These are phyloP conservation scores for Acyrthosiphon pisum DNA, from an alignment of 1,140 invertebrate species.

Conservation along the genomic window DNA sequence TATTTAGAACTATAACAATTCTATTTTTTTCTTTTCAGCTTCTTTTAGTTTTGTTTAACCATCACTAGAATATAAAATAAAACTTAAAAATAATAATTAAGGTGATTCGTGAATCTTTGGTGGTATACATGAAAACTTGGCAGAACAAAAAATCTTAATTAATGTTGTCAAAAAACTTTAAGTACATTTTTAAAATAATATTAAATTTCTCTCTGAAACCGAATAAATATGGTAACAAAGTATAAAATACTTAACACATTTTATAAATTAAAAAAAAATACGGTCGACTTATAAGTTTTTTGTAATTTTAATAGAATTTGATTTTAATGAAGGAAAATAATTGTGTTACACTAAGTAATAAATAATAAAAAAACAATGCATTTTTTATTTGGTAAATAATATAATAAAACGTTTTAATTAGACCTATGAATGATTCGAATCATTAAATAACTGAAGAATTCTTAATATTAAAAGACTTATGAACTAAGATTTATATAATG, in stretches of 20 bases:
- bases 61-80: not conserved
- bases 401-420: not conserved
- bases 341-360: not conserved
- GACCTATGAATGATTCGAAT: not conserved
- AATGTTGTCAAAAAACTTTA: constrained; percentile 8
- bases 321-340: not conserved
- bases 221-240: not conserved
- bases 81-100: not conserved
- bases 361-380: not conserved
- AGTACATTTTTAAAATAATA: constrained; percentile 9
- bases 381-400: not conserved
- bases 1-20: not conserved
- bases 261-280: not conserved
- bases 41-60: not conserved
- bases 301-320: not conserved
- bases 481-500: not conserved
- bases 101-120: not conserved
- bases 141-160: not conserved
- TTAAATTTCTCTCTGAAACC: not conserved
- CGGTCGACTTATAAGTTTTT: not conserved
- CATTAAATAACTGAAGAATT: not conserved
- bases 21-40: not conserved
- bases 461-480: not conserved
- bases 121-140: not conserved
- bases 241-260: not conserved